Evolutionary conservation across 92 coral and sea anemone species (phyloP), one percentile per base, ranked within the genome.

Genomic region (Siderastrea radians): DNA sequence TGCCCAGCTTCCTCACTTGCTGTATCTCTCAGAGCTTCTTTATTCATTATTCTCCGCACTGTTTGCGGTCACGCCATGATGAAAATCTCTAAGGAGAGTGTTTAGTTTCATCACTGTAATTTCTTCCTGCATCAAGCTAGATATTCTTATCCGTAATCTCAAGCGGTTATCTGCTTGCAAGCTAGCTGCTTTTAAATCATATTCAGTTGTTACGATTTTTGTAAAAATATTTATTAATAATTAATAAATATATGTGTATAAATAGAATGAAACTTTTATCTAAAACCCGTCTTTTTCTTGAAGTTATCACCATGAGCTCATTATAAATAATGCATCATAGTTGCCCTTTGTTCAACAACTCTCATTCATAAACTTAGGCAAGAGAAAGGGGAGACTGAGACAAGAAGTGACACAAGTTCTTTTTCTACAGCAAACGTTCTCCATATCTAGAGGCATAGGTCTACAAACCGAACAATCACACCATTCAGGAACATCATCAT

Each of bases 351-450:
- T 10, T 14, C 13, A 74, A 74, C 78, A 74, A 74, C 62, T 26
- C 78, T 74, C 78, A 74, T 51, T 74, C 63, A 52, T 74, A 50
- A 54, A 75, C 79, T 75, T 75, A 16, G 66, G 79, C 78, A 74
- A 51, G 78, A 74, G 78, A 74, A 74, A 74, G 63, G 78, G 78
- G 62, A 10, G 51, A 51, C 6, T 7, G 1, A 1, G 4, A 4
- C 49, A 4, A n/a, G n/a, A n/a, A n/a, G n/a, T n/a, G n/a, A n/a
- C n/a, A n/a, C n/a, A n/a, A n/a, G n/a, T n/a, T n/a, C n/a, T n/a
- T n/a, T n/a, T n/a, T n/a, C n/a, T n/a, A n/a, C n/a, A n/a, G n/a
- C n/a, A n/a, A n/a, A n/a, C n/a, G n/a, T n/a, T n/a, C n/a, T n/a
- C n/a, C n/a, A n/a, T n/a, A n/a, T n/a, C n/a, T n/a, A n/a, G n/a